Base-by-base conservation (phyloP, 2,888 invertebrate genomes). In the Prostheceraeus crozeri region DNA sequence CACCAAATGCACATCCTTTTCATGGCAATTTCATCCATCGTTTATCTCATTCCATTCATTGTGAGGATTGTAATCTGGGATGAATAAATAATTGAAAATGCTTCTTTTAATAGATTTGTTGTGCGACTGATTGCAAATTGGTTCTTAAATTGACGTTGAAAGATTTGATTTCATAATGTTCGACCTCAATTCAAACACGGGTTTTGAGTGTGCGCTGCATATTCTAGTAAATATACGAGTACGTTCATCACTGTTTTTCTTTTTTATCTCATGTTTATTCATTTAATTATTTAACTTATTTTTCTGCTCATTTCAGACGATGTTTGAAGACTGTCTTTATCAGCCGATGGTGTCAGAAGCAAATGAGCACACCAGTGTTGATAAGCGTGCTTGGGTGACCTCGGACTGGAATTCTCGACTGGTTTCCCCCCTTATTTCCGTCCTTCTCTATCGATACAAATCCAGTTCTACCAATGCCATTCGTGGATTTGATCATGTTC, bases 331-430 rank as follows among this genome's bases (percentile, higher is more conserved):
- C 4, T 48, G 48, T 23, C 4, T 19, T 4, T 48, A 48, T 30
- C 25, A 25, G 11, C 23, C 48, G 4, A 48, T 30, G 3, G 8
- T 23, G 21, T 33, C 8, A n/a, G 33, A 8, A 33, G 33, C 33
- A 33, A 33, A 8, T 33, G 8, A 11, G 8, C n/a, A 25, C 19
- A 48, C 48, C 8, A 48, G 11, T 6, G 28, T 48, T 4, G 6
- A 4, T 11, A 48, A 48, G 25, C 27, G 3, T 25, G 48, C 48
- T 6, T 48, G 48, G 48, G 25, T 48, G 4, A 30, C 25, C 27
- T 48, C 48, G 4, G 27, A 48, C 48, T 48, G 48, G 48, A 48
- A 48, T 11, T 48, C 48, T 4, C 48, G 48, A 4, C 4, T 48
- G 48, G 10, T 48, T 4, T 25, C 27, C 27, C 48, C 48, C 3